phyloP scores from a whole-genome alignment of 1,140 invertebrate species.

The Eumaeus atala region DNA sequence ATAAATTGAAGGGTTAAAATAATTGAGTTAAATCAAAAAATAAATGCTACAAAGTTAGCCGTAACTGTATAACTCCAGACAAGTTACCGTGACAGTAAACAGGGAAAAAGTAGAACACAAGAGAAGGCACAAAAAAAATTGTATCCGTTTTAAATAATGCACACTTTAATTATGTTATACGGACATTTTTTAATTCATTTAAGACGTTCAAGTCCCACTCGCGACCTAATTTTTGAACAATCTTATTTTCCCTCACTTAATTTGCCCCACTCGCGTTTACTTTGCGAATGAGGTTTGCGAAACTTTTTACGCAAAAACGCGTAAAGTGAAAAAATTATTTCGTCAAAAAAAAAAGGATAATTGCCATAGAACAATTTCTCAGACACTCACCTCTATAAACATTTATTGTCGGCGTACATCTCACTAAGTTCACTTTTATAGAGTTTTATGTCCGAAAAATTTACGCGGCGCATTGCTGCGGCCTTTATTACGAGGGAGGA shows the following conservation, averaged over 20 bases:
- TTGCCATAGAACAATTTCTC: constrained; percentile 29
- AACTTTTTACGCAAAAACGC: constrained; percentile 8
- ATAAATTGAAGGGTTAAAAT: too few relatives aligned
- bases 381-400: constrained; percentile 56
- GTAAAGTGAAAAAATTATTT: constrained; percentile 49
- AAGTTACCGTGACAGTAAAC: too few relatives aligned
- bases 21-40: too few relatives aligned
- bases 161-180: constrained; percentile 56
- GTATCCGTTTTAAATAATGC: constrained; percentile 38
- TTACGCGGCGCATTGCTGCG: constrained; percentile 61
- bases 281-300: constrained; percentile 47
- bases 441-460: constrained; percentile 72
- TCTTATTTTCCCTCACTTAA: constrained; percentile 67
- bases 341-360: constrained; percentile 33
- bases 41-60: too few relatives aligned
- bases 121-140: constrained; percentile 16
- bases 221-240: constrained; percentile 57
- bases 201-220: constrained; percentile 14
- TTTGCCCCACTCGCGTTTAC: constrained; percentile 66
- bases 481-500: constrained; percentile 62
- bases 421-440: constrained; percentile 70
- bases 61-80: too few relatives aligned
- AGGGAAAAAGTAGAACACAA: background rate
- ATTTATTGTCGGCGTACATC: constrained; percentile 66
- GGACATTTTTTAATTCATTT: constrained; percentile 29